Evolutionary conservation across 2,797 vertebrate species (phyloP).

Genomic region (Rhinatrema bivittatum): DNA sequence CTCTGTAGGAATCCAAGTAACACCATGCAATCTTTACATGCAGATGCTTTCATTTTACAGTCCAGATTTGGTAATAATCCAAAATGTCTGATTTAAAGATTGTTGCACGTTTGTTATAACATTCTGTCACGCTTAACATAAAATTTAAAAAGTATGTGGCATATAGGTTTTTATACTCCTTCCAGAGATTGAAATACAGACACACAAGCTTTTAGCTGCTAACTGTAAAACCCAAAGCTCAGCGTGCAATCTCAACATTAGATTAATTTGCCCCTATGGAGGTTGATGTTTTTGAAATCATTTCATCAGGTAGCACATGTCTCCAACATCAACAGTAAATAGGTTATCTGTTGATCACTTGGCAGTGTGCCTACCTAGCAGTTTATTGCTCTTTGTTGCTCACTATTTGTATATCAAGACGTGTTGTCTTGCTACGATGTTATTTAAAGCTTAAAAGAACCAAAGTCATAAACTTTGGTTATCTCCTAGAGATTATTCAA

Average conservation of each 20-base stretch:
- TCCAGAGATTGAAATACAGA: constrained; percentile 31
- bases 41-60: constrained; percentile 55
- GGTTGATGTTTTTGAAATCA: constrained; percentile 32
- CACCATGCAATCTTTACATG: constrained; percentile 50
- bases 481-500: too few species aligned
- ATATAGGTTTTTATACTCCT: constrained; percentile 28
- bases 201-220: constrained; percentile 12
- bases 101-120: constrained; percentile 44
- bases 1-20: constrained; percentile 63
- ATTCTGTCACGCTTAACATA: constrained; percentile 33
- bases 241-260: constrained; percentile 41
- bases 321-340: constrained; percentile 22
- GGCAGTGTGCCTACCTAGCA: too few species aligned
- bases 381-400: too few species aligned
- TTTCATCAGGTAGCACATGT: constrained; percentile 29
- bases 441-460: too few species aligned
- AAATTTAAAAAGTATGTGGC: constrained; percentile 29
- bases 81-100: constrained; percentile 46
- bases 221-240: constrained; percentile 9
- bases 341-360: constrained; percentile 8
- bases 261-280: constrained; percentile 45
- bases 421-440: too few species aligned
- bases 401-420: too few species aligned
- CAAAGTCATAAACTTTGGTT: too few species aligned
- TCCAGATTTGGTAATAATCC: constrained; percentile 46